phyloP scores from a whole-genome alignment of 2,888 invertebrate species.

The Hirtodrosophila histrioides region DNA sequence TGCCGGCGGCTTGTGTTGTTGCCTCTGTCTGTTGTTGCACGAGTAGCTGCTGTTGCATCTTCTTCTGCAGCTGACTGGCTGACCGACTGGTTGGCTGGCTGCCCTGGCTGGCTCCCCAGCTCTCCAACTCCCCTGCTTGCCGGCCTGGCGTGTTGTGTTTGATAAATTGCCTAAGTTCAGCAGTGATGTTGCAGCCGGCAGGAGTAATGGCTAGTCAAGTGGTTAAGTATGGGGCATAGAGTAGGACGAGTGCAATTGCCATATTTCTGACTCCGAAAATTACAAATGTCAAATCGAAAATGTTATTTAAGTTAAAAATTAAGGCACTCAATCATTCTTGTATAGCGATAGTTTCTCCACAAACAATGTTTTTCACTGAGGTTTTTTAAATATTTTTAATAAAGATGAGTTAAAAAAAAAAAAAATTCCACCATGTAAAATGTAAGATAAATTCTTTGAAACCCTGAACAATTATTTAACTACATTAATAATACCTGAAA shows the following conservation, averaged over 20 bases:
- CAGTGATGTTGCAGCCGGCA: slow-evolving; percentile 38
- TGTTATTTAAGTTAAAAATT: slow-evolving; percentile 1
- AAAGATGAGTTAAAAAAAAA: no score
- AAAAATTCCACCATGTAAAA: no score
- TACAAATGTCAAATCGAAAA: slow-evolving; percentile 6
- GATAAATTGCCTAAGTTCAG: slow-evolving; percentile 70
- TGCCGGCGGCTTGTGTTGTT: slow-evolving; percentile 43
- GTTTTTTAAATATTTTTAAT: no score
- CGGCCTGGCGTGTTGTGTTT: slow-evolving; percentile 50
- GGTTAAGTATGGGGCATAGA: slow-evolving; percentile 24
- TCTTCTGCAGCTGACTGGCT: slow-evolving; percentile 19
- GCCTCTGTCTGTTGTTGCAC: slow-evolving; percentile 18
- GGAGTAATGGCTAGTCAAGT: slow-evolving; percentile 40
- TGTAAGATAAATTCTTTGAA: no score
- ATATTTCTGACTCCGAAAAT: not conserved
- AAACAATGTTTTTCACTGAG: no score
- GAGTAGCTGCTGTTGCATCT: slow-evolving; percentile 34
- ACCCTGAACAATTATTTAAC: no score
- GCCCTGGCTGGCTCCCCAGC: not conserved
- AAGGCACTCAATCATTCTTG: no score
- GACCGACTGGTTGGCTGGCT: slow-evolving; percentile 35
- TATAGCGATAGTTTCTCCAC: no score
- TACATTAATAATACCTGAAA: no score
- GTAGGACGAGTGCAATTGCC: slow-evolving; percentile 6
- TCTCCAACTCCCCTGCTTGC: not conserved